Evolutionary conservation across 2,888 invertebrate genomes (phyloP).

Genomic region (Ennomos erosarius): DNA sequence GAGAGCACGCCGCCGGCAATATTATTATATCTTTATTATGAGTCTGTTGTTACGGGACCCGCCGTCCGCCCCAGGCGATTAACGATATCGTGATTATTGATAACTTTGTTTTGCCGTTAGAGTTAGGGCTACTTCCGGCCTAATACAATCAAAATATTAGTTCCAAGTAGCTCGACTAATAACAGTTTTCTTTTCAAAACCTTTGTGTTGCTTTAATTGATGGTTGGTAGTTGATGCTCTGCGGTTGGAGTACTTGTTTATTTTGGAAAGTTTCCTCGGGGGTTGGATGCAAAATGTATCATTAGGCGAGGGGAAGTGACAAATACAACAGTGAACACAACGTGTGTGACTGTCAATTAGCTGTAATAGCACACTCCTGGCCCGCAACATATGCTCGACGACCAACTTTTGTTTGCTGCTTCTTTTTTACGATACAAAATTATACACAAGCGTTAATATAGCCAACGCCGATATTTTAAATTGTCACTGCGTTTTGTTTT

Average conservation of each 20-base stretch:
- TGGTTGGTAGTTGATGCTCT: constrained; percentile 14
- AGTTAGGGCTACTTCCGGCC: constrained; percentile 25
- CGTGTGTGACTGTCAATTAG: constrained; percentile 77
- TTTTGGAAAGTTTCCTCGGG: constrained; percentile 58
- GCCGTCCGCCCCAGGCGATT: constrained; percentile 70
- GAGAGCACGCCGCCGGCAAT: constrained; percentile 73
- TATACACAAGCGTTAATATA: constrained; percentile 48
- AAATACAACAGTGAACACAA: constrained; percentile 72
- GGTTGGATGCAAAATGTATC: constrained; percentile 62
- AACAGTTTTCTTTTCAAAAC: constrained; percentile 21
- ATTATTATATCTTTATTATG: constrained; percentile 84
- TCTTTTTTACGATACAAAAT: constrained; percentile 71
- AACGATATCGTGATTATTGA: constrained; percentile 81
- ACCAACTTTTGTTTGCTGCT: constrained; percentile 70
- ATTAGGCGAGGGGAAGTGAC: constrained; percentile 78
- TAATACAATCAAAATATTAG: constrained; percentile 18
- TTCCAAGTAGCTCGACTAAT: constrained; percentile 19
- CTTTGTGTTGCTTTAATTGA: constrained; percentile 34
- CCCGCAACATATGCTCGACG: constrained; percentile 74
- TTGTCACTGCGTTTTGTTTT: constrained; percentile 15
- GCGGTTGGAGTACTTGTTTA: constrained; percentile 54
- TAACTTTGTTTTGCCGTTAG: constrained; percentile 67
- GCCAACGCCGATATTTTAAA: constrained; percentile 22
- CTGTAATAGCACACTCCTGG: constrained; percentile 65
- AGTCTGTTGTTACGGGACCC: constrained; percentile 63